phyloP scores from a whole-genome alignment of 2,888 invertebrate species.

The Cheilosia vernalis region DNA sequence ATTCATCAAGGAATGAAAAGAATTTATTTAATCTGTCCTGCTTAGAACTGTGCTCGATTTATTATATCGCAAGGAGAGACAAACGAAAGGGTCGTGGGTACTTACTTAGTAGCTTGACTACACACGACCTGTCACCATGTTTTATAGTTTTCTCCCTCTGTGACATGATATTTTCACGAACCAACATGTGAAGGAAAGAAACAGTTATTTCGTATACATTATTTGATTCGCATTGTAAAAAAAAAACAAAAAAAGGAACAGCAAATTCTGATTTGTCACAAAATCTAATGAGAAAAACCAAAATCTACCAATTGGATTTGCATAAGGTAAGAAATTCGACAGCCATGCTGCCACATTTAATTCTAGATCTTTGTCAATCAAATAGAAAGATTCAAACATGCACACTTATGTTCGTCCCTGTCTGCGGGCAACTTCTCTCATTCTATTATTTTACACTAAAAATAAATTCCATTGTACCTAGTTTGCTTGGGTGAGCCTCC shows the following conservation, averaged over 20 bases:
- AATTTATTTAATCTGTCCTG: constrained; percentile 35
- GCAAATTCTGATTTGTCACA: neutral
- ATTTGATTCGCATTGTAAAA: neutral
- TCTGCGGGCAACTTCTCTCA: neutral
- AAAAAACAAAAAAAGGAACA: neutral
- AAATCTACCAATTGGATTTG: neutral
- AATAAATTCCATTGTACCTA: constrained; percentile 41
- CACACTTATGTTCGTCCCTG: constrained; percentile 12
- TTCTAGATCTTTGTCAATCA: neutral
- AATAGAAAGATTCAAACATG: neutral
- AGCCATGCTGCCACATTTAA: neutral
- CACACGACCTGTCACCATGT: constrained; percentile 36
- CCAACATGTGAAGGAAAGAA: neutral
- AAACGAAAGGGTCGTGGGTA: constrained; percentile 33
- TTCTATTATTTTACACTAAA: constrained; percentile 40
- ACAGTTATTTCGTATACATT: neutral
- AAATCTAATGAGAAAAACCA: neutral
- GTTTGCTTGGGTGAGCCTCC: neutral
- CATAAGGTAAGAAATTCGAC: neutral
- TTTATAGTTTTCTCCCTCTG: neutral
- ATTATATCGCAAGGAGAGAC: constrained; percentile 23
- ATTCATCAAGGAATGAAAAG: neutral
- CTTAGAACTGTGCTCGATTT: constrained; percentile 17
- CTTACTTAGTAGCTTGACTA: constrained; percentile 40
- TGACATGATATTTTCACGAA: neutral